Evolutionary conservation across 64 coral and sea anemone genomes (phyloP).

Genomic region (Platygyra sinensis): DNA sequence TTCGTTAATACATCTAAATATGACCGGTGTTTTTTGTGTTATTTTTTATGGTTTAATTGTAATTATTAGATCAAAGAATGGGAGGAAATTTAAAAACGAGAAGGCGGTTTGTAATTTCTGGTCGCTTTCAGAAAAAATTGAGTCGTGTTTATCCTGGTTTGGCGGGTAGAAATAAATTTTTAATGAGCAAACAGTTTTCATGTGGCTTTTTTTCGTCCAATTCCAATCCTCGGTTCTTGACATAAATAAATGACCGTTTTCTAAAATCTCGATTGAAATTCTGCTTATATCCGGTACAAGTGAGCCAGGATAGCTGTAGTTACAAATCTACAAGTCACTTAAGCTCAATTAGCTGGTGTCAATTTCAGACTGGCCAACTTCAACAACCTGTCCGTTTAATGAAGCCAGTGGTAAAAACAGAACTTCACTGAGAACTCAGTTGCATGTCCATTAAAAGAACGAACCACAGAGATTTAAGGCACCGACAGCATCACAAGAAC

Average conservation of each 20-base stretch:
- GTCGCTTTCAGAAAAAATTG: not conserved
- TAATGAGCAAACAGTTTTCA: constrained; percentile 1
- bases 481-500: not conserved
- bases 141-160: not conserved
- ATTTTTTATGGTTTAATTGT: not conserved
- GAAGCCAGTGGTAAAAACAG: not conserved
- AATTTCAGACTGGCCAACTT: not conserved
- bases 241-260: not conserved
- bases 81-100: not conserved
- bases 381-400: not conserved
- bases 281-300: no score
- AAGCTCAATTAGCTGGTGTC: not conserved
- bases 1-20: not conserved
- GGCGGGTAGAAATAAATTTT: constrained; percentile 30
- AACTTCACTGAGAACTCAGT: not conserved
- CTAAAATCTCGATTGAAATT: not conserved
- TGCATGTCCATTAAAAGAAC: not conserved
- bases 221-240: not conserved
- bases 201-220: not conserved
- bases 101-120: not conserved
- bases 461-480: not conserved
- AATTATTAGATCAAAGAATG: not conserved
- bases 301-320: no score
- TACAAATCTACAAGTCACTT: not conserved
- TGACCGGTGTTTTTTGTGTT: not conserved